Base-by-base conservation (phyloP, 1,140 invertebrate species). In the Linepithema humile region DNA sequence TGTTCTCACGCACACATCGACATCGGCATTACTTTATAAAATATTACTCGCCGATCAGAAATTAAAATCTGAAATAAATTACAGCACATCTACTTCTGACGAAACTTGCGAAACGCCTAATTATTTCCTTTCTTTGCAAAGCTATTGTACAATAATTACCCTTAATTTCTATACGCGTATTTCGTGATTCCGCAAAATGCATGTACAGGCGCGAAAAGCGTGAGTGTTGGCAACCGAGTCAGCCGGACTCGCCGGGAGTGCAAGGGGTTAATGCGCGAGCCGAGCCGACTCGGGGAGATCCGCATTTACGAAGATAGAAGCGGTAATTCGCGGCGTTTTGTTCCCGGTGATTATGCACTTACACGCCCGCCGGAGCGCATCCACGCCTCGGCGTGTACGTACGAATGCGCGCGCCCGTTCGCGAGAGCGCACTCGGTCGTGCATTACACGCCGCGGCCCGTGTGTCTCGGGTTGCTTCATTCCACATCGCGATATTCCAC, bases 401-500 rank as follows among this genome's bases (percentile, higher is more conserved):
- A 32, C 48, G 50, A 38, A 62, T 17, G 65, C 53, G 32, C 48
- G 48, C 10, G 35, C 32, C 17, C 20, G 35, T 45, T n/a, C n/a
- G n/a, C n/a, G n/a, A n/a, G n/a, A 10, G 17, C 17, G 20, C 50
- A 32, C 48, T 17, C 75, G 45, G 73, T 20, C 70, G 70, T 70
- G 84, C 73, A 88, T 85, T 85, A 83, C 72, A 74, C 53, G 50
- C 55, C 45, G 55, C 83, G 59, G 70, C 48, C 50, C 20, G 55
- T 67, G 90, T 90, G 90, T 92, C 86, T 86, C 87, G 86, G 85
- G 89, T 93, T 93, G 91, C 93, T 89, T 92, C 92, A 93, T 93
- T 93, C 91, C 92, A 91, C 92, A n/a, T 90, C 89, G 89, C 91
- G 91, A 93, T 94, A 94, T 93, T 94, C 92, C 91, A 94, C 93